Percentiles rank a stretch among this genome's conserved stretches.
phyloP scores from a whole-genome alignment of 2,113 vertebrate genomes.

The Elachura formosa region DNA sequence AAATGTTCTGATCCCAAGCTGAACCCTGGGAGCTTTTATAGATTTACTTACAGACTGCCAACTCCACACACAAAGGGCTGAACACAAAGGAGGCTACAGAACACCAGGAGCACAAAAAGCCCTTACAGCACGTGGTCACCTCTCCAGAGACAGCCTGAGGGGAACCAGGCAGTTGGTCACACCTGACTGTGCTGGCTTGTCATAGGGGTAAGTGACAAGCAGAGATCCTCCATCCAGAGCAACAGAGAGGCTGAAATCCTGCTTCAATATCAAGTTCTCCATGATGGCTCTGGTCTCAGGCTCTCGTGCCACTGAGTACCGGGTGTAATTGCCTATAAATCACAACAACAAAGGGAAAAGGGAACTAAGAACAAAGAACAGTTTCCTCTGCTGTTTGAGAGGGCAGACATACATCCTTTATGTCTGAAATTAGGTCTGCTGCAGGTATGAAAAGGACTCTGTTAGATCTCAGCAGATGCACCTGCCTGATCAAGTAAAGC shows the following conservation, averaged over 20 bases:
- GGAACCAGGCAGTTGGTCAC: neutral
- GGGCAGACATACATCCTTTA: neutral
- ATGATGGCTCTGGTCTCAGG: conserved; percentile 91
- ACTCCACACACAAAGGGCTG: neutral
- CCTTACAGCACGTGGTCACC: neutral
- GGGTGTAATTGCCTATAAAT: conserved; percentile 83
- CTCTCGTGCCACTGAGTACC: conserved; percentile 68
- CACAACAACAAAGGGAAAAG: neutral
- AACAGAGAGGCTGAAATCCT: conserved; percentile 87
- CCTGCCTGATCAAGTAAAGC: neutral
- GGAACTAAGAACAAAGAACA: neutral
- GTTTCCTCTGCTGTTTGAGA: neutral
- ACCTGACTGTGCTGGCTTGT: conserved; percentile 92
- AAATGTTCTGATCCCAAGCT: neutral
- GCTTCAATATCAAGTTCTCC: conserved; percentile 85
- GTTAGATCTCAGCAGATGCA: neutral
- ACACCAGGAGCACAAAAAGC: neutral
- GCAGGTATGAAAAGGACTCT: neutral
- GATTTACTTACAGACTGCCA: neutral
- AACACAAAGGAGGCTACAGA: neutral
- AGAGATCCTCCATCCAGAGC: conserved; percentile 91
- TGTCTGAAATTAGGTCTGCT: neutral
- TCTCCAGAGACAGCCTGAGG: neutral
- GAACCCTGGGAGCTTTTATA: neutral
- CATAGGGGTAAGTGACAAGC: conserved; percentile 90